Evolutionary conservation across 2,113 vertebrate species (phyloP).

Genomic region (Petrocephalus microphthalmus): DNA sequence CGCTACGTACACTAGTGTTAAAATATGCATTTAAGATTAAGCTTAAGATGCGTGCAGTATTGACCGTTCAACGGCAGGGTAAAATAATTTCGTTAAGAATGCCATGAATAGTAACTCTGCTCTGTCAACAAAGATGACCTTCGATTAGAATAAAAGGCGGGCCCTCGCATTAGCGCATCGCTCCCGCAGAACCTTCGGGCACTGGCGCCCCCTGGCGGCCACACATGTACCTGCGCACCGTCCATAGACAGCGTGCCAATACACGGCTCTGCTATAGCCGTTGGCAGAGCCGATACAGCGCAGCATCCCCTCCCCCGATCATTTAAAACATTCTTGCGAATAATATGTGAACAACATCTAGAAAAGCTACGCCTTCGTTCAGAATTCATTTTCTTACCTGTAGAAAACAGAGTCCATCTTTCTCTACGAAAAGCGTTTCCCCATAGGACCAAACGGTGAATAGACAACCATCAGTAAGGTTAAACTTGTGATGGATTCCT

Average conservation of each 20-base stretch:
- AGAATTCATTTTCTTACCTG: conserved; percentile 13
- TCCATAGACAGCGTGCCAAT: background rate
- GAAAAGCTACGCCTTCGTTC: background rate
- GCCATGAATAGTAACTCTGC: background rate
- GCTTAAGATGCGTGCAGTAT: too few relatives aligned
- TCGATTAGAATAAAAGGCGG: background rate
- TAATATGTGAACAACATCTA: background rate
- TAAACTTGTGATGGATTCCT: background rate
- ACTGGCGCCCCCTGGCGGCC: background rate
- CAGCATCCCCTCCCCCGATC: background rate
- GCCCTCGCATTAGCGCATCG: background rate
- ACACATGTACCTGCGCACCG: background rate
- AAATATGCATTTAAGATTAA: background rate
- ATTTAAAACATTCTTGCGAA: background rate
- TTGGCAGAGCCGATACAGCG: background rate
- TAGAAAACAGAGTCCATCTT: conserved; percentile 8
- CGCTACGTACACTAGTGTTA: background rate
- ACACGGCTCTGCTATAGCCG: background rate
- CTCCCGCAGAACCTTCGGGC: background rate
- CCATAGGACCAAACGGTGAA: conserved; percentile 6
- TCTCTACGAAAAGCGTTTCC: conserved; percentile 4
- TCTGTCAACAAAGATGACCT: background rate
- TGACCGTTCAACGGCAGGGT: background rate
- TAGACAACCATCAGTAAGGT: background rate
- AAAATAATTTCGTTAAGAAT: background rate